Evolutionary conservation across 2,797 vertebrate species (phyloP).

Genomic region (Peromyscus attwateri): DNA sequence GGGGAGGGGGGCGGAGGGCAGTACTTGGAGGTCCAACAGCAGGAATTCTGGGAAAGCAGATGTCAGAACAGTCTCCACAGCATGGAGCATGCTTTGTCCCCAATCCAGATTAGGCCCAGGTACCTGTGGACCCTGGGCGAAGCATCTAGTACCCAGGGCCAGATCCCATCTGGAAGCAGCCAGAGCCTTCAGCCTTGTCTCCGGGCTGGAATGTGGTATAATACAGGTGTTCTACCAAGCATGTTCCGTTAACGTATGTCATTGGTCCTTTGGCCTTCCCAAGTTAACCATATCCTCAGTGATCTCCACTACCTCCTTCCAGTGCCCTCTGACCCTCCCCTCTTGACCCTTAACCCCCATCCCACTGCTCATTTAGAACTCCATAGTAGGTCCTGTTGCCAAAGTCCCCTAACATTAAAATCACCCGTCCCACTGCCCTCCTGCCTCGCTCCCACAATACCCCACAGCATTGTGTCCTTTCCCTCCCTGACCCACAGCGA

Average conservation of each 20-base stretch:
- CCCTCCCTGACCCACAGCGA: neutral
- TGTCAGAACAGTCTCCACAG: neutral
- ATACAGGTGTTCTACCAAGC: neutral
- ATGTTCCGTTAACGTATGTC: neutral
- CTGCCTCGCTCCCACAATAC: neutral
- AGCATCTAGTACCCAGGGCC: neutral
- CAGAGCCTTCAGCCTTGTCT: neutral
- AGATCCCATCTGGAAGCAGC: neutral
- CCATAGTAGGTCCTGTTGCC: neutral
- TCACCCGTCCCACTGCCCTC: no score
- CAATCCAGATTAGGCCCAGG: rapidly evolving
- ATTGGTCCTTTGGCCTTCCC: no score
- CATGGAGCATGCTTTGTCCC: neutral
- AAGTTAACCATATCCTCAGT: neutral
- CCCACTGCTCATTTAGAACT: neutral
- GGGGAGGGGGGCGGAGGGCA: no score
- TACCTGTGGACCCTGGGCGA: neutral
- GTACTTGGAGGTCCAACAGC: no score
- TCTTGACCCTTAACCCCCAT: neutral
- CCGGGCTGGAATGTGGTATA: rapidly evolving
- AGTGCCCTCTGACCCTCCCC: neutral
- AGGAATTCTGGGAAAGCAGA: rapidly evolving
- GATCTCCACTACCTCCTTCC: neutral
- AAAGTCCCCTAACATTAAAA: neutral
- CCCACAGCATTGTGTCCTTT: neutral